Conservation (phyloP, 35 echinoderm and acorn worm species). For the Apostichopus californicus region DNA sequence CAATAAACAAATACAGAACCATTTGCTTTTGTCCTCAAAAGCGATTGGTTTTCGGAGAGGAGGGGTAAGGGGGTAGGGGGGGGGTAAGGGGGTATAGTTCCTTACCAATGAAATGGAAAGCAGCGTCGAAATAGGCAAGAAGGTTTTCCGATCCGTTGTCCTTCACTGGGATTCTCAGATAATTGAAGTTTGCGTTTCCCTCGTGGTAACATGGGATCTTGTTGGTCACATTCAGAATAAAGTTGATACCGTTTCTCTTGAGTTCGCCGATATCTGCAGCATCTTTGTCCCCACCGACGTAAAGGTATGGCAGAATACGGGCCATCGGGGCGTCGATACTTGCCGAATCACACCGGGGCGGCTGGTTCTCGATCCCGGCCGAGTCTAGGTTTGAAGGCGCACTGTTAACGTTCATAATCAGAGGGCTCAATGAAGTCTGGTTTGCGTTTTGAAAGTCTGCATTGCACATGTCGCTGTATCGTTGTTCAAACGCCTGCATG, state of each 20-base stretch:
- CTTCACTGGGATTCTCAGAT: conserved; percentile 78
- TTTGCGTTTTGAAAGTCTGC: conserved; percentile 60
- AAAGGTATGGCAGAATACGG: conserved; percentile 81
- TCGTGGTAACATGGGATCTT: conserved; percentile 92
- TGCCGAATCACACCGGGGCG: conserved; percentile 37
- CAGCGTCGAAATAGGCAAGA: conserved; percentile 74
- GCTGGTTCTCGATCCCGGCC: conserved; percentile 45
- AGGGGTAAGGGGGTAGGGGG: no score
- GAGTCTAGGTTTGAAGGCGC: conserved; percentile 28
- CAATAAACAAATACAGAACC: not conserved
- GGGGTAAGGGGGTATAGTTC: not conserved
- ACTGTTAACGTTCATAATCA: conserved; percentile 20
- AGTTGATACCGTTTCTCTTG: conserved; percentile 63
- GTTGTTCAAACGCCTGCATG: conserved; percentile 82
- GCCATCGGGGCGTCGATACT: conserved; percentile 64
- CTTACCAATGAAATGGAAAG: conserved; percentile 96
- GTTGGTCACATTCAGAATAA: conserved; percentile 89
- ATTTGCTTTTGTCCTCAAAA: not conserved
- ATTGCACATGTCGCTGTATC: conserved; percentile 71
- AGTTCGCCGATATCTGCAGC: conserved; percentile 76
- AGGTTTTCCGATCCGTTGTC: conserved; percentile 81
- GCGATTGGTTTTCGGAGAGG: not conserved
- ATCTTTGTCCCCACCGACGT: conserved; percentile 88
- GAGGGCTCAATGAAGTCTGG: not conserved
- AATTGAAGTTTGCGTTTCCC: conserved; percentile 58